Evolutionary conservation across 2,113 vertebrate genomes (phyloP).

Genomic region (Nicator chloris): DNA sequence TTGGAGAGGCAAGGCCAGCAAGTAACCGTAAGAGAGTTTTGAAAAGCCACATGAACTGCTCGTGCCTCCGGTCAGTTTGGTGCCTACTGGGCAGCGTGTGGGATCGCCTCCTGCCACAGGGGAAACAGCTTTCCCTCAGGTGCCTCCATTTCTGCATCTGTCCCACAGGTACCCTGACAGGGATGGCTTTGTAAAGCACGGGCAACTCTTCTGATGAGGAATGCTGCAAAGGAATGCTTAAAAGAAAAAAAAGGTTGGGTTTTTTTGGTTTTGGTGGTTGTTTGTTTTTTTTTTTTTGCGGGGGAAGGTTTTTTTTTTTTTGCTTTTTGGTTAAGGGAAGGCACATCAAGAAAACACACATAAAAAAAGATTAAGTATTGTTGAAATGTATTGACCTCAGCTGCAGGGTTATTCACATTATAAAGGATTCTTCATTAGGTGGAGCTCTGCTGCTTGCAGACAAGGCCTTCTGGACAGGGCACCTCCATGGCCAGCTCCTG

Average conservation of each 20-base stretch:
- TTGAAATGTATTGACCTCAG: not conserved
- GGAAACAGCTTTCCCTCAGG: not conserved
- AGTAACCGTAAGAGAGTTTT: not conserved
- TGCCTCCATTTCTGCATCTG: not conserved
- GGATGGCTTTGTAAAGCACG: not conserved
- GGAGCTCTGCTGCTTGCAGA: not conserved
- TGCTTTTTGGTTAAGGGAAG: not conserved
- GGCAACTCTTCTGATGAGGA: not conserved
- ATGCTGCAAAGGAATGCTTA: not conserved
- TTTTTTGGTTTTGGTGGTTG: not conserved
- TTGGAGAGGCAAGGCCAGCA: not conserved
- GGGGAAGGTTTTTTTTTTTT: not conserved
- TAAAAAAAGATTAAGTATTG: not conserved
- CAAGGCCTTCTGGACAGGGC: not conserved
- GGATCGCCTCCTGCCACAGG: not conserved
- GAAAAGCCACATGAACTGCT: not conserved
- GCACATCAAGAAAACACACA: not conserved
- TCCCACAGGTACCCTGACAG: not conserved
- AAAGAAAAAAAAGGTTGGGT: not conserved
- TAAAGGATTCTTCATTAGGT: not conserved
- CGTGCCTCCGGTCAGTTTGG: not conserved
- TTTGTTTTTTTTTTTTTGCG: not conserved
- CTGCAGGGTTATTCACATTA: not conserved
- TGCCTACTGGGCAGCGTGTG: rapidly evolving
- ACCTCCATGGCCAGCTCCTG: not conserved